A percentile compares a stretch with the other conserved stretches of the same genome.
Evolutionary conservation across 1,140 invertebrate genomes (phyloP).

Genomic region (Myzus persicae): DNA sequence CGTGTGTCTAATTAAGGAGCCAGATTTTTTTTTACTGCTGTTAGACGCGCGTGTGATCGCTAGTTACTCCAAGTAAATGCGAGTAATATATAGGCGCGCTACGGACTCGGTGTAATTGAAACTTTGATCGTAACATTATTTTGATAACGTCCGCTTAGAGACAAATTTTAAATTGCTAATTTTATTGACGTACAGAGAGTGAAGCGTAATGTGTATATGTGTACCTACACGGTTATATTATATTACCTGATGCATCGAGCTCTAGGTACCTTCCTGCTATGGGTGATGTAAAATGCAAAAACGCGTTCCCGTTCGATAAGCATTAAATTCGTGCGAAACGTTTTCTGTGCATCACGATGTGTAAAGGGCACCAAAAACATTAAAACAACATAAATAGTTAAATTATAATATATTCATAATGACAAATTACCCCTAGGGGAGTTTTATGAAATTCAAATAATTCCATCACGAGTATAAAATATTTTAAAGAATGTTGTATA

Average conservation of each 20-base stretch:
- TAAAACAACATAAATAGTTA: neutral
- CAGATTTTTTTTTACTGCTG: slow-evolving; percentile 8
- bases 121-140: neutral
- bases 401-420: neutral
- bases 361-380: neutral
- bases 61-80: neutral
- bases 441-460: neutral
- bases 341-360: neutral
- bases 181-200: neutral
- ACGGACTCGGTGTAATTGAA: neutral
- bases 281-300: neutral
- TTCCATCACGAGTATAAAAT: neutral
- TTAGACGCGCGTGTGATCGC: neutral
- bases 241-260: neutral
- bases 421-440: neutral
- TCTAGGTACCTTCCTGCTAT: neutral
- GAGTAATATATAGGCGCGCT: neutral
- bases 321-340: neutral
- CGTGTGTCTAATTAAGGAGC: neutral
- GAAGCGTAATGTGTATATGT: neutral
- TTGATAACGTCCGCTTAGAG: neutral
- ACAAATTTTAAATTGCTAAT: neutral
- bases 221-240: neutral
- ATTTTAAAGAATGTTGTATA: neutral
- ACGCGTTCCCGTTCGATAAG: neutral